phyloP scores from a whole-genome alignment of 2,797 vertebrate genomes.

The Momotus momota region DNA sequence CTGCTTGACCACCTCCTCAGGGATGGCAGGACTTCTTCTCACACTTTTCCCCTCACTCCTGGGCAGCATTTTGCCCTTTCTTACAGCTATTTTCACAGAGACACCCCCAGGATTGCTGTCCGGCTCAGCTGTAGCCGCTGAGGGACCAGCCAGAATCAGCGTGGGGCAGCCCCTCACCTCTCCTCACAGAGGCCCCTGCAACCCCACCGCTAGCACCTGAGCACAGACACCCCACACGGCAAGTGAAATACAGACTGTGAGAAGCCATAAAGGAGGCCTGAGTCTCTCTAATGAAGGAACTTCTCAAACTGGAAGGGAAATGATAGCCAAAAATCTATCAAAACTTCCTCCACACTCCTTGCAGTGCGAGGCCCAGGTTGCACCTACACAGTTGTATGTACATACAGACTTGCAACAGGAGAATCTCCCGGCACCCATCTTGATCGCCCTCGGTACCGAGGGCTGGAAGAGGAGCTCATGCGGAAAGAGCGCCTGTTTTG shows the following conservation, averaged over 20 bases:
- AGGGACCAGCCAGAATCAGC: background rate
- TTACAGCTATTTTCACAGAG: background rate
- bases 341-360: background rate
- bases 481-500: background rate
- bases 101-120: accelerated
- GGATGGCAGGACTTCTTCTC: background rate
- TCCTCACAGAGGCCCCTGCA: background rate
- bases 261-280: background rate
- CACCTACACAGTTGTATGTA: accelerated
- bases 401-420: accelerated
- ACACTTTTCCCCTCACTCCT: accelerated
- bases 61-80: background rate
- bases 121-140: background rate
- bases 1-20: background rate
- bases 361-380: accelerated
- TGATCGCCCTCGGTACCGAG: accelerated
- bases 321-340: background rate
- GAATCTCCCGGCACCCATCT: accelerated
- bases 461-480: background rate
- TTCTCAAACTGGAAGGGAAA: background rate
- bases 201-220: background rate
- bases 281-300: background rate
- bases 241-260: background rate
- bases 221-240: accelerated
- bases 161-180: background rate